Percentiles rank a stretch among this genome's conserved stretches.
phyloP scores from a whole-genome alignment of 2,113 vertebrate genomes.

The Festucalex cinctus region DNA sequence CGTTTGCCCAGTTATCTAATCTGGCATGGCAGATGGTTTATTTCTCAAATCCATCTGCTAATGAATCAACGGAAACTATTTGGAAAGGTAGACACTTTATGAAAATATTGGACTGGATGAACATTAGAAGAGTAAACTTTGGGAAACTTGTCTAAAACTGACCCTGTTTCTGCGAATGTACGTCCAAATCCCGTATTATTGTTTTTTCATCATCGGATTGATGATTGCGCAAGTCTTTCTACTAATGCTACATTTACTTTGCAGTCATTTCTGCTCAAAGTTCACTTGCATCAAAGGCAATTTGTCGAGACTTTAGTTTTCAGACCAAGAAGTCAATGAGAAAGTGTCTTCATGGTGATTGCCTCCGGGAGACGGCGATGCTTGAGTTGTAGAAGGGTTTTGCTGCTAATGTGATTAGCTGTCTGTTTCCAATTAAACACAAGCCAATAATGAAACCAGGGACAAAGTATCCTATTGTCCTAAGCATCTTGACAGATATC shows the following conservation, averaged over 20 bases:
- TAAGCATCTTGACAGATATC: slow-evolving; percentile 51
- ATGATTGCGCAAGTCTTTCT: slow-evolving; percentile 11
- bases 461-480: slow-evolving; percentile 64
- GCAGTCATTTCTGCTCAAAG: slow-evolving; percentile 24
- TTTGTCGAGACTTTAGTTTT: slow-evolving; percentile 53
- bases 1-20: background rate
- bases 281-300: slow-evolving; percentile 36
- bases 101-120: background rate
- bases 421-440: slow-evolving; percentile 68
- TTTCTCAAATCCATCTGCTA: slow-evolving; percentile 7
- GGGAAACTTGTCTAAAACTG: background rate
- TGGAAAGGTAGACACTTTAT: background rate
- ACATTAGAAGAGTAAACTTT: no score
- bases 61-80: background rate
- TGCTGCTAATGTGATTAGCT: slow-evolving; percentile 70
- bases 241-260: slow-evolving; percentile 16
- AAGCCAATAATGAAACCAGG: slow-evolving; percentile 58
- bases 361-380: slow-evolving; percentile 54
- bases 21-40: background rate
- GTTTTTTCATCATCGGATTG: slow-evolving; percentile 10
- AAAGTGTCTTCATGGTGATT: slow-evolving; percentile 51
- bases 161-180: background rate
- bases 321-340: slow-evolving; percentile 52
- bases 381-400: slow-evolving; percentile 51
- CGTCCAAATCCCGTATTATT: background rate